Evolutionary conservation across 2,113 vertebrate genomes (phyloP).

Genomic region (Cairina moschata): DNA sequence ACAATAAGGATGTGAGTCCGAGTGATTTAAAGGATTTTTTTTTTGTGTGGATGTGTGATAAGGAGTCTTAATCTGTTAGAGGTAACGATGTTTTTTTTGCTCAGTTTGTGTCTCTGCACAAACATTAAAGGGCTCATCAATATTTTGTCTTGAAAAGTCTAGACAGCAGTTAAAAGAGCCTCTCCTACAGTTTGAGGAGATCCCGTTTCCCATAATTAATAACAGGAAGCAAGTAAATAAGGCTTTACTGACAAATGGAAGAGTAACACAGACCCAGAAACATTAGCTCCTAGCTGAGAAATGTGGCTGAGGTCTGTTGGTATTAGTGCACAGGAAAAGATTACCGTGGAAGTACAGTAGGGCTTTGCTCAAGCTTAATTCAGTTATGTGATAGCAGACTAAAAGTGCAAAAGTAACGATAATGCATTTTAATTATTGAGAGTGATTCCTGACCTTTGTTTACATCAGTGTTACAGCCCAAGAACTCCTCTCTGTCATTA

Average conservation of each 20-base stretch:
- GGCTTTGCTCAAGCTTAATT: background rate
- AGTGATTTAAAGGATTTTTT: constrained; percentile 40
- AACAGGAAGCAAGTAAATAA: constrained; percentile 77
- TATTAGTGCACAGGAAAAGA: background rate
- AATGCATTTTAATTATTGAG: constrained; percentile 13
- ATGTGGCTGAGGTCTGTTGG: background rate
- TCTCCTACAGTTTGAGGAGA: constrained; percentile 64
- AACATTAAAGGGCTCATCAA: constrained; percentile 64
- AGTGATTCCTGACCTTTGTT: constrained; percentile 28
- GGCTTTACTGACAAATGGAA: constrained; percentile 72
- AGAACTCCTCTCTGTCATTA: background rate
- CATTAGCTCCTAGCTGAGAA: constrained; percentile 27
- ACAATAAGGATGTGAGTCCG: constrained; percentile 24
- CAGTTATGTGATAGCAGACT: background rate
- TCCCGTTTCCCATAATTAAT: constrained; percentile 76
- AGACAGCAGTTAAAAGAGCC: constrained; percentile 70
- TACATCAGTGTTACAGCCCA: background rate
- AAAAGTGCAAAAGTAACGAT: background rate
- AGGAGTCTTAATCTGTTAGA: constrained; percentile 36
- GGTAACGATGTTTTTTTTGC: constrained; percentile 29
- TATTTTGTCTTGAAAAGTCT: constrained; percentile 71
- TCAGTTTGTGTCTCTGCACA: constrained; percentile 36
- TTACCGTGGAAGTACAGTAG: background rate
- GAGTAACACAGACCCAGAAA: constrained; percentile 18
- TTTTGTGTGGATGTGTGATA: constrained; percentile 15